phyloP scores from a whole-genome alignment of 2,113 vertebrate genomes.

The Ammodytes marinus region DNA sequence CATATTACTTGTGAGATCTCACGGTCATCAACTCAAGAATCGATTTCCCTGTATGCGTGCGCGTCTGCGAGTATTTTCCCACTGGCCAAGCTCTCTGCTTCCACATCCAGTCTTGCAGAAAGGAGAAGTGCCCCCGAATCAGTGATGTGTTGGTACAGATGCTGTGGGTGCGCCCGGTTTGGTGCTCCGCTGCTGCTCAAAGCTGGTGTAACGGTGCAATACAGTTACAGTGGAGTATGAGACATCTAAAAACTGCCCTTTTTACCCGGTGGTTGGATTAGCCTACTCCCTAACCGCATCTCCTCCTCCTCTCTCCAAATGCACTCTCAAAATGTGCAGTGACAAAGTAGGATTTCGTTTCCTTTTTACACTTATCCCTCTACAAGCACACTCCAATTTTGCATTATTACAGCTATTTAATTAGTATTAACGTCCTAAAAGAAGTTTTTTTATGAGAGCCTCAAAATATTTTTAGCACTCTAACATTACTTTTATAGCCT shows the following conservation, averaged over 20 bases:
- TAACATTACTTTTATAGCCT: background rate
- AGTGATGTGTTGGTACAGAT: constrained; percentile 66
- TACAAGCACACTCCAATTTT: background rate
- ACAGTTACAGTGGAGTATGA: constrained; percentile 81
- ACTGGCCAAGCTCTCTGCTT: constrained; percentile 50
- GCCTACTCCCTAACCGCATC: constrained; percentile 86
- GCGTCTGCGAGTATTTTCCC: constrained; percentile 52
- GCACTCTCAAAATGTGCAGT: constrained; percentile 63
- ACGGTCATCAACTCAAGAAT: constrained; percentile 69
- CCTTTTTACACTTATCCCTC: constrained; percentile 16
- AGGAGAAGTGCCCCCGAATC: constrained; percentile 62
- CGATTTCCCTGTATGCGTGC: constrained; percentile 62
- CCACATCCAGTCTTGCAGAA: constrained; percentile 57
- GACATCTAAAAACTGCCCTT: constrained; percentile 80
- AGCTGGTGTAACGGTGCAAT: constrained; percentile 74
- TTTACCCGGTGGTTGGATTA: constrained; percentile 81
- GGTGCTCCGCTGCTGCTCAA: constrained; percentile 64
- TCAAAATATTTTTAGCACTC: background rate
- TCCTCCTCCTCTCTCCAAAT: constrained; percentile 81
- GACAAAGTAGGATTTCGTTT: constrained; percentile 47
- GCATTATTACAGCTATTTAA: background rate
- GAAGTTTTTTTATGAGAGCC: background rate
- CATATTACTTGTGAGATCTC: constrained; percentile 80
- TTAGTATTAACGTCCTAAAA: background rate
- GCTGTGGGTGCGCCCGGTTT: constrained; percentile 68